Evolutionary conservation across 2,113 vertebrate species (phyloP), one percentile per base, ranked within the genome.

Genomic region (Pluvialis apricaria): DNA sequence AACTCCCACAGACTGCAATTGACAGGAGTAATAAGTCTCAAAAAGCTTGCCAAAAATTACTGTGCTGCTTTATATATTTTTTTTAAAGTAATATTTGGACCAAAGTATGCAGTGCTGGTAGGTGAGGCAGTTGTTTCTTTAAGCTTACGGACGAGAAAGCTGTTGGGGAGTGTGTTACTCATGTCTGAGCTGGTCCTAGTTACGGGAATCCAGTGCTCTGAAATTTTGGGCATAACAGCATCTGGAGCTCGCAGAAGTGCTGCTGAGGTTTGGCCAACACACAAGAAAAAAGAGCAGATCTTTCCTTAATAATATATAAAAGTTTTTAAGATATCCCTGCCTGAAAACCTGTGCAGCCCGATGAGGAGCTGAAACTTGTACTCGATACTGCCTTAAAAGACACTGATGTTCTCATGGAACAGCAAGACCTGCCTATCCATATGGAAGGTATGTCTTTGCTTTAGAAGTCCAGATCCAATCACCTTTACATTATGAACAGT

Each of bases 61-160:
- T 11, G 14, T 44, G 25, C 7, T 38, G 17, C 28, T 86, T 92
- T 91, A 82, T 82, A 62, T 60, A 73, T 47, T 69, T 90, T 88
- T 73, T 29, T 1, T 13, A 61, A 82, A 82, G 61, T 72, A 77
- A 44, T 52, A 77, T 93, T 93, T 97, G 91, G 58, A 94, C 66
- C 36, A 64, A 94, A 95, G 17, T 86, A 44, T 86, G 79, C 51
- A 69, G 34, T 73, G 36, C 94, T 94, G 86, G 55, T 86, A 93
- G 86, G 82, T 94, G 88, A 97, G 71, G 64, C 79, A 88, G 82
- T 95, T 95, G 64, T 96, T 97, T 92, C 92, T 95, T 80, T 88
- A 96, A 88, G 66, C 40, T 86, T 83, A 91, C 81, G 86, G 86
- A 73, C 88, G 70, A 83, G 86, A 94, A 95, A 92, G 76, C 51